Conservation (phyloP, 2,888 invertebrate species). For the Ectropis crepuscularia region DNA sequence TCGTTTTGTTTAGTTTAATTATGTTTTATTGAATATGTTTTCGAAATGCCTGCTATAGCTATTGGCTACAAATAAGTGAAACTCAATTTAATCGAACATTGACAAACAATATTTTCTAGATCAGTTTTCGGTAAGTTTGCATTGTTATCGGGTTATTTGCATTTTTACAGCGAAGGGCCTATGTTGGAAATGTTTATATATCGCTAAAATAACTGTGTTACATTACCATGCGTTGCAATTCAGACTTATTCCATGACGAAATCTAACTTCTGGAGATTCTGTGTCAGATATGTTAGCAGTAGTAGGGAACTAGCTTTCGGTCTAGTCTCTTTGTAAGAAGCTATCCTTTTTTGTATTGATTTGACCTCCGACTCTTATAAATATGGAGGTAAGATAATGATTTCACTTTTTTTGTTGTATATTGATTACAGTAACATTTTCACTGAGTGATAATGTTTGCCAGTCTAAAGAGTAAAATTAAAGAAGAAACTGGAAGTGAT, state of each 20-base stretch:
- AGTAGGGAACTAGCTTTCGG: too few relatives aligned
- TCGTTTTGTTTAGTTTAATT: constrained; percentile 7
- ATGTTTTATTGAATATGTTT: constrained; percentile 9
- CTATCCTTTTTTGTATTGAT: too few relatives aligned
- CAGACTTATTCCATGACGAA: too few relatives aligned
- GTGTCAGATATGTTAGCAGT: too few relatives aligned
- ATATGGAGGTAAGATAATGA: neutral
- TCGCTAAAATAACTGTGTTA: neutral
- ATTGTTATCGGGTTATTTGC: constrained; percentile 58
- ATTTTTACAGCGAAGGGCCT: constrained; percentile 30
- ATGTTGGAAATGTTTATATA: neutral
- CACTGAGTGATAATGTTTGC: constrained; percentile 88
- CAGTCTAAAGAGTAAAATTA: constrained; percentile 94
- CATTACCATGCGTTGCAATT: neutral
- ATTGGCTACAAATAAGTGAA: constrained; percentile 5
- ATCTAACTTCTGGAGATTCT: too few relatives aligned
- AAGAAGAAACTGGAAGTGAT: constrained; percentile 94
- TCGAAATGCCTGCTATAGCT: constrained; percentile 1
- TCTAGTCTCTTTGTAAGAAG: too few relatives aligned
- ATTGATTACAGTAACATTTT: constrained; percentile 28
- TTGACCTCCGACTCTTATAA: too few relatives aligned
- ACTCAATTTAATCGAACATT: constrained; percentile 5
- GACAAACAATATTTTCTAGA: constrained; percentile 5
- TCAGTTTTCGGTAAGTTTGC: constrained; percentile 37
- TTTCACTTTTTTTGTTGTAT: neutral